Evolutionary conservation across 64 coral and sea anemone species (phyloP), one percentile per base, ranked within the genome.

Genomic region (Astreopora myriophthalma): DNA sequence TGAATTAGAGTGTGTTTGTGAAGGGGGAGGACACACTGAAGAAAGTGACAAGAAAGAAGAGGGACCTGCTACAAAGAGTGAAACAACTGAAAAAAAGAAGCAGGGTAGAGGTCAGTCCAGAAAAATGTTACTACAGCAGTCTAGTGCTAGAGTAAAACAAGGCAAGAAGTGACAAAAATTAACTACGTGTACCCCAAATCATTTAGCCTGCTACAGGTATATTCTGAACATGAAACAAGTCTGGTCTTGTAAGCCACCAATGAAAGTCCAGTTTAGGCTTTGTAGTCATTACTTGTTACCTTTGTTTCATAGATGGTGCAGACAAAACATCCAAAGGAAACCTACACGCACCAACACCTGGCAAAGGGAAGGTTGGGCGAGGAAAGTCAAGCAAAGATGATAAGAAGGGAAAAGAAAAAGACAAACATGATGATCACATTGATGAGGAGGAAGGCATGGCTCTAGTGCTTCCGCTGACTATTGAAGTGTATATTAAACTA

Each of bases 271-370:
- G 34, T 36, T 38, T 22, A 75, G n/a, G 40, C 40, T 35, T 20
- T 5, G 0, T 75, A 6, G 29, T 1, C 8, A 55, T 46, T 5
- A 16, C 6, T 40, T 16, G 8, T 20, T 26, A 12, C 6, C 36
- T 27, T 68, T 67, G n/a, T 55, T 6, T 63, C 66, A 57, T 69
- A 62, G 90, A 89, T 31, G 32, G 57, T n/a, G 37, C 44, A 48
- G 93, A 96, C 8, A 96, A 96, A 65, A 17, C 58, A 29, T 17
- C 9, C 30, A 96, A 96, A 90, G 91, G 90, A 2, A 79, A 73
- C 14, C 91, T 67, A 49, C 87, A 86, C 34, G 65, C 65, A 23
- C 22, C 80, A 17, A 82, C 90, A 26, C 44, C 93, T n/a, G 88
- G 67, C 34, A 93, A 93, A 27, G 86, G 79, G 33, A 65, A 96